Conservation (phyloP, 2,797 vertebrate species). For the Gymnoscopelus braueri region DNA sequence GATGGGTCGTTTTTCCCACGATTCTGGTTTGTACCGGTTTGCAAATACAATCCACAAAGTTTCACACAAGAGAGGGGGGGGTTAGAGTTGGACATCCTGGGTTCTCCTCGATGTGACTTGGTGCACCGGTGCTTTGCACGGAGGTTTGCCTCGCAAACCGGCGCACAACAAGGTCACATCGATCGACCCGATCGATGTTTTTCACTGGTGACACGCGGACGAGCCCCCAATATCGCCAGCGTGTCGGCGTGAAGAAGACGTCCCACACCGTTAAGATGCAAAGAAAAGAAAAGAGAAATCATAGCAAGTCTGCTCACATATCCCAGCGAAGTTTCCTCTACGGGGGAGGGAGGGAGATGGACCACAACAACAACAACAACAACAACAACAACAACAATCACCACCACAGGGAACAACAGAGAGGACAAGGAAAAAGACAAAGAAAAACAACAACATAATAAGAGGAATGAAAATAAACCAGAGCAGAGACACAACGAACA, state of each 20-base stretch:
- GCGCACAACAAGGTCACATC: no score
- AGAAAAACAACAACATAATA: constrained; percentile 67
- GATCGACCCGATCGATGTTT: no score
- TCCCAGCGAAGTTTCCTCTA: constrained; percentile 99
- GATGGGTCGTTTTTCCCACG: no score
- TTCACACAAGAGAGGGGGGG: no score
- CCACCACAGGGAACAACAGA: constrained; percentile 68
- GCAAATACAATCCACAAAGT: no score
- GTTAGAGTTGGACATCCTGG: no score
- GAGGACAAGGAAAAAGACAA: constrained; percentile 74
- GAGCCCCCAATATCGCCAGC: constrained; percentile 18
- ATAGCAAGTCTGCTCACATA: constrained; percentile 93
- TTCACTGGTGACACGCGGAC: no score
- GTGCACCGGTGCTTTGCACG: no score
- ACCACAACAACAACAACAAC: constrained; percentile 48
- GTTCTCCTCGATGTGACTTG: no score
- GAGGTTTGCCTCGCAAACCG: no score
- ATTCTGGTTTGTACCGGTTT: no score
- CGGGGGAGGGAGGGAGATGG: constrained; percentile 72
- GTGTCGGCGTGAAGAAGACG: constrained; percentile 18
- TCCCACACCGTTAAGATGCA: constrained; percentile 66
- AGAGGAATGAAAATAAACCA: constrained; percentile 67
- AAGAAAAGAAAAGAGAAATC: constrained; percentile 64
- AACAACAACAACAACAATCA: constrained; percentile 63
- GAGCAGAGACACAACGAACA: constrained; percentile 73